Percentiles rank a stretch among this genome's conserved stretches.
Conservation (phyloP, 2,888 invertebrate genomes). For the Clusia tigrina region DNA sequence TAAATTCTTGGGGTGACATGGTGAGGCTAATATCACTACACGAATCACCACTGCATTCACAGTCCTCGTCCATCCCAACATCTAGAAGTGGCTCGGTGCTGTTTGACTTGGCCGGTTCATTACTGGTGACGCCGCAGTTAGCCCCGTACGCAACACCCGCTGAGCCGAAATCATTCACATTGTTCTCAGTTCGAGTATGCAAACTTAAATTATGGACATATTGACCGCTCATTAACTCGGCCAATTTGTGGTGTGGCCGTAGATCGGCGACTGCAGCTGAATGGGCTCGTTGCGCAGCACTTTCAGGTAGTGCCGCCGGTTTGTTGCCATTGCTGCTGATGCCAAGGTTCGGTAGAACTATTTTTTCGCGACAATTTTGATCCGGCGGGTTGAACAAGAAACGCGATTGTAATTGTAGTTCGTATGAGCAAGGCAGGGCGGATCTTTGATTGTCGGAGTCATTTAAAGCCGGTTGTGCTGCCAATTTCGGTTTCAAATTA, state of each 20-base stretch:
- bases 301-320: not conserved
- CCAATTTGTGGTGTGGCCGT: constrained; percentile 44
- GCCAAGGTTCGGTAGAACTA: constrained; percentile 37
- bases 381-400: constrained; percentile 44
- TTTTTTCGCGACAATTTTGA: constrained; percentile 42
- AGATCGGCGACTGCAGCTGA: constrained; percentile 42
- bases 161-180: too few relatives aligned
- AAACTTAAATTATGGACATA: constrained; percentile 52
- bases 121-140: constrained; percentile 17
- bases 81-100: constrained; percentile 45
- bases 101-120: constrained; percentile 23
- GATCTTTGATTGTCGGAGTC: constrained; percentile 33
- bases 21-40: constrained; percentile 64
- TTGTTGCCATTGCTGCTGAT: constrained; percentile 4
- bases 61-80: constrained; percentile 60
- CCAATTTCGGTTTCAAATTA: constrained; percentile 14
- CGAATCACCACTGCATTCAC: constrained; percentile 62
- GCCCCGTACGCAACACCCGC: constrained; percentile 35
- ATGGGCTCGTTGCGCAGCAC: not conserved
- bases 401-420: constrained; percentile 45
- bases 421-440: constrained; percentile 40
- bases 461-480: not conserved
- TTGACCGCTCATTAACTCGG: constrained; percentile 51
- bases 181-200: constrained; percentile 47
- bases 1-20: constrained; percentile 60